A percentile compares a stretch with the other conserved stretches of the same genome.
Evolutionary conservation across 1,140 invertebrate species (phyloP).

Genomic region (Oedothorax gibbosus): DNA sequence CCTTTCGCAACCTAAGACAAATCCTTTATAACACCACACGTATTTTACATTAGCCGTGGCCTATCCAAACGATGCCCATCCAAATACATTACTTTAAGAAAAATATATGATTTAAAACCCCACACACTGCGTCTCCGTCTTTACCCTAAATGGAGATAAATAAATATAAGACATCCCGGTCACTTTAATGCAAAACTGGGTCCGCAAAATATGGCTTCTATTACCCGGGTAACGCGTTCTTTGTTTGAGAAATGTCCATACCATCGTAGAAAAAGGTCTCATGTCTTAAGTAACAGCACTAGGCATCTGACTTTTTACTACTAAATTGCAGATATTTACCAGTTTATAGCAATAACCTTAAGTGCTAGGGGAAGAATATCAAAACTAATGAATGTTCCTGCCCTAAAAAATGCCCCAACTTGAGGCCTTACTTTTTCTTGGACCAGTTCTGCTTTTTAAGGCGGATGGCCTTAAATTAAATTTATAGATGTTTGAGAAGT

Average conservation of each 20-base stretch:
- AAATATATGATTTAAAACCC: conserved; percentile 47
- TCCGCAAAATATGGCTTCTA: conserved; percentile 57
- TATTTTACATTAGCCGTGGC: conserved; percentile 53
- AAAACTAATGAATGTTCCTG: conserved; percentile 56
- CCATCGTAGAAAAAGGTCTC: no score
- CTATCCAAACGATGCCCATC: conserved; percentile 23
- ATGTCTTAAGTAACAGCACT: no score
- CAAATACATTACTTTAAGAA: conserved; percentile 55
- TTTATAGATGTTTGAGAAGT: conserved; percentile 55
- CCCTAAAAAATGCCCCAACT: conserved; percentile 1
- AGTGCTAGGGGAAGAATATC: conserved; percentile 49
- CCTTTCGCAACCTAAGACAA: conserved; percentile 11
- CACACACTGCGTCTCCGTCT: background rate
- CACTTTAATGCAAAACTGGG: conserved; percentile 59
- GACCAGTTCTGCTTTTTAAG: background rate
- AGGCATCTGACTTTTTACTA: no score
- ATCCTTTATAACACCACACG: conserved; percentile 46
- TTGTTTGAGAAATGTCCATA: conserved; percentile 46
- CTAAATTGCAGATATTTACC: conserved; percentile 31
- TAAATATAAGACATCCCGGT: conserved; percentile 51
- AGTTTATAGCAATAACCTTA: conserved; percentile 54
- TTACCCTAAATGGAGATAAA: conserved; percentile 28
- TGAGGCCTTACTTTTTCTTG: conserved; percentile 8
- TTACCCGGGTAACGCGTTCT: conserved; percentile 31
- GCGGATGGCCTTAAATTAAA: conserved; percentile 47